Percentiles rank a stretch among this genome's conserved stretches.
phyloP scores from a whole-genome alignment of 2,888 invertebrate genomes.

The Sacculina carcini region DNA sequence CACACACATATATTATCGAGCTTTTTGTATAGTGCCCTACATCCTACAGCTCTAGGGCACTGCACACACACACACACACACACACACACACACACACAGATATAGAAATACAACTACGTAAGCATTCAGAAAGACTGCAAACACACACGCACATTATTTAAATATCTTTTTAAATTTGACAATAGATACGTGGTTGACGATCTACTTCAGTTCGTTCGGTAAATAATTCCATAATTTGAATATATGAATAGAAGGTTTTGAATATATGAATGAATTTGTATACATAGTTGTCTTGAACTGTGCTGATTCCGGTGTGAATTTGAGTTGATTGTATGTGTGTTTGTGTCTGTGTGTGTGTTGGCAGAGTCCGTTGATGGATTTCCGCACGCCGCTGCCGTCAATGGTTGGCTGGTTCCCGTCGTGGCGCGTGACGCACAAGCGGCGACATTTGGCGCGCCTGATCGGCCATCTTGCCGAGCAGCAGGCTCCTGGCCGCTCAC shows the following conservation, averaged over 20 bases:
- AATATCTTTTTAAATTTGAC: constrained; percentile 1
- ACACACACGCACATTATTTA: not conserved
- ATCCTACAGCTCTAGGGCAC: not conserved
- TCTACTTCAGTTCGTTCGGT: not conserved
- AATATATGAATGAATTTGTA: not conserved
- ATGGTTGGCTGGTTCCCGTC: not conserved
- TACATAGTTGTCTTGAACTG: too few species aligned
- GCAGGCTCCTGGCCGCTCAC: too few species aligned
- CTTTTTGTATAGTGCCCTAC: not conserved
- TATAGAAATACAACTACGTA: too few species aligned
- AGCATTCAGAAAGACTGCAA: too few species aligned
- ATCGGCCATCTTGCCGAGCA: not conserved
- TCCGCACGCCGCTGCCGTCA: not conserved
- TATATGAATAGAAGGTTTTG: not conserved
- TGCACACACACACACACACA: too few species aligned
- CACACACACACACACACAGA: too few species aligned
- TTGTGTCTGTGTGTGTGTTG: not conserved
- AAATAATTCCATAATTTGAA: not conserved
- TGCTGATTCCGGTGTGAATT: not conserved
- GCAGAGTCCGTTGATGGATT: not conserved
- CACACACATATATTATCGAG: not conserved
- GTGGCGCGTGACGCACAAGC: not conserved
- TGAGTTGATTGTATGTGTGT: not conserved
- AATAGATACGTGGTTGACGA: not conserved
- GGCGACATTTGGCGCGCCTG: not conserved